Evolutionary conservation across 2,113 vertebrate species (phyloP).

Genomic region (Glaucomys volans): DNA sequence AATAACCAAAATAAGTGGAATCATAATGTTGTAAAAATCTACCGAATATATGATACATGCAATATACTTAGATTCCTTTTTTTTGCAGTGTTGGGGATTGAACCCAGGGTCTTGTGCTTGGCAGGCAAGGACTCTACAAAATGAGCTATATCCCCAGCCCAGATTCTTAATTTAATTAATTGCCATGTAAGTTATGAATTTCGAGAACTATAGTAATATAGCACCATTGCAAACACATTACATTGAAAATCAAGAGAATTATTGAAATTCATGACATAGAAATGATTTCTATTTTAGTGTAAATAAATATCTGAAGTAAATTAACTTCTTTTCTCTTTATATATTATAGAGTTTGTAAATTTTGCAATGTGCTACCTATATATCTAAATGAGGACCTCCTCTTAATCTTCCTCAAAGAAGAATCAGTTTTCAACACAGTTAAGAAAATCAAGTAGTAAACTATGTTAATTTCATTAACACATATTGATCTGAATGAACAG

Average conservation of each 20-base stretch:
- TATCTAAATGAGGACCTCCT: neutral
- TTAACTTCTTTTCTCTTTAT: neutral
- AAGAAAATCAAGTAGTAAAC: neutral
- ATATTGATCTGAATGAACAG: neutral
- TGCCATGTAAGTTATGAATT: neutral
- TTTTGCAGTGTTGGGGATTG: no score
- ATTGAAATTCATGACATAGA: neutral
- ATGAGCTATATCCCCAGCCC: no score
- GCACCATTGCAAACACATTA: neutral
- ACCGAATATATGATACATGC: neutral
- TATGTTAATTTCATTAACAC: neutral
- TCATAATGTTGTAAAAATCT: neutral
- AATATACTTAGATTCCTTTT: neutral
- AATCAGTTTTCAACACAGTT: conserved; percentile 23
- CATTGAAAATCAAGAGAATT: neutral
- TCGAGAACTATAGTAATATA: neutral
- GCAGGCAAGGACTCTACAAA: no score
- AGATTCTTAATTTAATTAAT: neutral
- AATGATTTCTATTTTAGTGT: neutral
- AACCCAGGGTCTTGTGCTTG: no score
- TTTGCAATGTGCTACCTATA: neutral
- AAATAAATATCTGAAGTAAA: conserved; percentile 11
- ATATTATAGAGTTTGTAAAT: neutral
- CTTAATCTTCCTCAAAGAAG: neutral
- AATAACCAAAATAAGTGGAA: neutral